Conservation (phyloP, 2,797 vertebrate species). For the Danio jaintianensis region DNA sequence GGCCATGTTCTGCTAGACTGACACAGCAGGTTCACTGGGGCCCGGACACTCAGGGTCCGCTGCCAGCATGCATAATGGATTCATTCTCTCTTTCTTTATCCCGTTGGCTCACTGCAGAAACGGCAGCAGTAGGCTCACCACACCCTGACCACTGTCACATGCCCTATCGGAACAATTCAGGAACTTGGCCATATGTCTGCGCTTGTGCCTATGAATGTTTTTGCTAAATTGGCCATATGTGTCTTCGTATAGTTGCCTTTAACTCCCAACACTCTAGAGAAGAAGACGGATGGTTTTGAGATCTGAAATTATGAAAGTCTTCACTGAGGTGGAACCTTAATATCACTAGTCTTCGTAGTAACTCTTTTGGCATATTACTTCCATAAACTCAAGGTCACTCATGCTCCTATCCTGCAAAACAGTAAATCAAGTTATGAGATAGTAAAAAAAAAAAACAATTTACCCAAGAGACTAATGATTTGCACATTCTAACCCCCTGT, state of each 20-base stretch:
- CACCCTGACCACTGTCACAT: slow-evolving; percentile 36
- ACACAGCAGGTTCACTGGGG: slow-evolving; percentile 83
- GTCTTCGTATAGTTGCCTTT: slow-evolving; percentile 6
- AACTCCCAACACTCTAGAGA: slow-evolving; percentile 4
- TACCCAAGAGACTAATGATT: slow-evolving; percentile 61
- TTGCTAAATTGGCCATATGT: neutral
- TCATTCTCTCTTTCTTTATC: slow-evolving; percentile 57
- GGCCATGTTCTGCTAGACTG: slow-evolving; percentile 83
- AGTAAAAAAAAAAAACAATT: neutral
- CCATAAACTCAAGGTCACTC: slow-evolving; percentile 43
- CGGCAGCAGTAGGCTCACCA: slow-evolving; percentile 41
- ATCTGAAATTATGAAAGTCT: slow-evolving; percentile 39
- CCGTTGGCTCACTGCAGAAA: slow-evolving; percentile 33
- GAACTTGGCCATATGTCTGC: slow-evolving; percentile 18
- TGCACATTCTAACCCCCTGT: slow-evolving; percentile 59
- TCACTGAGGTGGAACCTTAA: slow-evolving; percentile 44
- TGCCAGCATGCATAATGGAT: slow-evolving; percentile 84
- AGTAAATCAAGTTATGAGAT: slow-evolving; percentile 57
- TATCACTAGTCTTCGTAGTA: slow-evolving; percentile 33
- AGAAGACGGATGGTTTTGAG: slow-evolving; percentile 16
- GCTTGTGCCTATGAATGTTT: neutral
- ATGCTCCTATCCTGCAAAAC: slow-evolving; percentile 46
- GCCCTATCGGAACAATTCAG: slow-evolving; percentile 5
- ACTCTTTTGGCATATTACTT: slow-evolving; percentile 46
- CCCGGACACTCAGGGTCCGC: slow-evolving; percentile 78